A percentile compares a stretch with the other conserved stretches of the same genome.
phyloP scores from a whole-genome alignment of 2,797 vertebrate species.

The Novumbra hubbsi region DNA sequence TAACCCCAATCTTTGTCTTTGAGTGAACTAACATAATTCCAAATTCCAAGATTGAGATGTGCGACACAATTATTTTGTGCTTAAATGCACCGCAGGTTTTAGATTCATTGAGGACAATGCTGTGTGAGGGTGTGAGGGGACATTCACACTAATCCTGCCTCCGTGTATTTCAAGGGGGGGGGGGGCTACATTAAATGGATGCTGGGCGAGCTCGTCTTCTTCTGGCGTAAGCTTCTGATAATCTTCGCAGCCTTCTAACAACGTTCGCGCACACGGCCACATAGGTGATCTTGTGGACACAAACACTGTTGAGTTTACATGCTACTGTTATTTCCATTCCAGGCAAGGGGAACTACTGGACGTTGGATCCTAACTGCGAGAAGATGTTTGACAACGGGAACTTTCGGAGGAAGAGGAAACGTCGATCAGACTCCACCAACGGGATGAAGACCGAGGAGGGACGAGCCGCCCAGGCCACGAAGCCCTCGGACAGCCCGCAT shows the following conservation, averaged over 20 bases:
- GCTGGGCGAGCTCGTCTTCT: no score
- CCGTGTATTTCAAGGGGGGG: no score
- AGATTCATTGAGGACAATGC: no score
- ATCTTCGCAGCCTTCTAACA: no score
- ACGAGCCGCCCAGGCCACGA: constrained; percentile 52
- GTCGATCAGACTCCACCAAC: constrained; percentile 81
- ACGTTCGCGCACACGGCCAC: no score
- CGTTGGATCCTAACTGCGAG: constrained; percentile 97
- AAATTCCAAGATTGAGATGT: not conserved
- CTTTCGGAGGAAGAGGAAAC: constrained; percentile 93
- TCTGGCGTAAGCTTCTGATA: no score
- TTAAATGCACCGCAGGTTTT: not conserved
- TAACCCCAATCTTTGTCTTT: not conserved
- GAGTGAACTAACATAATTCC: no score
- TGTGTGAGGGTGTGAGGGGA: no score
- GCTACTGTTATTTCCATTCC: not conserved
- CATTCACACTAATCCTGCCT: no score
- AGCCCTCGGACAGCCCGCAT: constrained; percentile 71
- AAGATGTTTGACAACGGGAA: constrained; percentile 99
- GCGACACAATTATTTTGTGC: not conserved
- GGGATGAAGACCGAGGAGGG: constrained; percentile 80
- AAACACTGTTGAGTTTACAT: no score
- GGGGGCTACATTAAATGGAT: no score
- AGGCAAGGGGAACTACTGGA: constrained; percentile 99
- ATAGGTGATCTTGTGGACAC: no score